phyloP scores from a whole-genome alignment of 2,113 vertebrate species.

The Cepphus grylle region DNA sequence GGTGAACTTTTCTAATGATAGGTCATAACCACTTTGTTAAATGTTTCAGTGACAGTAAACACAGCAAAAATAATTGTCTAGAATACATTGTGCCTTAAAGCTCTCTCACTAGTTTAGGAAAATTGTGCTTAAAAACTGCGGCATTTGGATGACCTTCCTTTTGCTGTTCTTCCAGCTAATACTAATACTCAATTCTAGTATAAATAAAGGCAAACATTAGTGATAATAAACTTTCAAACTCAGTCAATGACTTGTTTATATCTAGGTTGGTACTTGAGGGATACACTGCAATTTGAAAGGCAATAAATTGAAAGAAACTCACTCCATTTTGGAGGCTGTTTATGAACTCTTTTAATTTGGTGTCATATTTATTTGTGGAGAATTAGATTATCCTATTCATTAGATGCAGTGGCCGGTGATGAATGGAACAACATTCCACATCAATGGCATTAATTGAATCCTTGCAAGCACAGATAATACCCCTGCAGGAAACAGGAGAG shows the following conservation, averaged over 20 bases:
- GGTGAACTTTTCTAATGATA: not conserved
- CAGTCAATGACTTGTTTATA: slow-evolving; percentile 26
- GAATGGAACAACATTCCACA: slow-evolving; percentile 55
- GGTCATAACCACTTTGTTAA: not conserved
- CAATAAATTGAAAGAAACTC: slow-evolving; percentile 54
- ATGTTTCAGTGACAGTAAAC: slow-evolving; percentile 29
- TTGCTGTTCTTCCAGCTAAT: slow-evolving; percentile 29
- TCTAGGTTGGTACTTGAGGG: slow-evolving; percentile 26
- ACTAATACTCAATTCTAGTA: slow-evolving; percentile 32
- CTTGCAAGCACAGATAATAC: slow-evolving; percentile 48
- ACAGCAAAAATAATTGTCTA: not conserved
- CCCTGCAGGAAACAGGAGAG: slow-evolving; percentile 54
- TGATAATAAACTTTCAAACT: slow-evolving; percentile 36
- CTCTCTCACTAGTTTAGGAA: not conserved
- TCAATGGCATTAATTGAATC: slow-evolving; percentile 65
- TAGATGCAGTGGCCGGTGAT: slow-evolving; percentile 53
- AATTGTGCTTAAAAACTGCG: not conserved
- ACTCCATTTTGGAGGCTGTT: slow-evolving; percentile 47
- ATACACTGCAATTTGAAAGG: slow-evolving; percentile 42
- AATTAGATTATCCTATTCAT: slow-evolving; percentile 66
- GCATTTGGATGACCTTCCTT: slow-evolving; percentile 54
- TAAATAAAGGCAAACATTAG: slow-evolving; percentile 43
- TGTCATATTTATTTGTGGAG: slow-evolving; percentile 57
- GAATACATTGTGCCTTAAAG: not conserved
- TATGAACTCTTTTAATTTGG: slow-evolving; percentile 66